These are phyloP conservation scores for Halictus quadricinctus DNA, from an alignment of 2,888 invertebrate species.

Conservation along the genomic window DNA sequence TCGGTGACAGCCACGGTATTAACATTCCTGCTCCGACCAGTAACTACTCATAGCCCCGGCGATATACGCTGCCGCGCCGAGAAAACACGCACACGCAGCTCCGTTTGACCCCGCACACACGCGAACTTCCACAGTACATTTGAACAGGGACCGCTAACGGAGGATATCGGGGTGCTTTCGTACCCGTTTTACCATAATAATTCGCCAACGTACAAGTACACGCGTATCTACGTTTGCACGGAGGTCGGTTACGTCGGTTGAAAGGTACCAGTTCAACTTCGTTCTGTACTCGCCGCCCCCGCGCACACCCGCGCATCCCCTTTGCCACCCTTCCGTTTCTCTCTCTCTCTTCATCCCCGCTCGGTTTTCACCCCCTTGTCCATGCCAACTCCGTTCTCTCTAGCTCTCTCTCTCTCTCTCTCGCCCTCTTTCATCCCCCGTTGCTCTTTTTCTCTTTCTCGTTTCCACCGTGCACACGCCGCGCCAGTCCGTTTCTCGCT, in stretches of 20 bases:
- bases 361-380: background rate
- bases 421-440: slow-evolving; percentile 19
- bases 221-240: slow-evolving; percentile 66
- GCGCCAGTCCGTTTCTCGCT: slow-evolving; percentile 46
- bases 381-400: background rate
- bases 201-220: slow-evolving; percentile 67
- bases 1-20: slow-evolving; percentile 75
- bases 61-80: slow-evolving; percentile 54
- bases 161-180: slow-evolving; percentile 71
- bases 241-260: slow-evolving; percentile 65
- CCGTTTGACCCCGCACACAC: slow-evolving; percentile 18
- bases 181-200: slow-evolving; percentile 72
- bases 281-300: slow-evolving; percentile 23
- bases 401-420: background rate
- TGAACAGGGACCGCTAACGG: slow-evolving; percentile 54
- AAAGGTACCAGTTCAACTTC: slow-evolving; percentile 71
- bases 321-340: slow-evolving; percentile 21
- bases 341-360: background rate
- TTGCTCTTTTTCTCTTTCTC: slow-evolving; percentile 54
- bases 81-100: slow-evolving; percentile 49
- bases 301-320: slow-evolving; percentile 3
- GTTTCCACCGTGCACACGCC: slow-evolving; percentile 24
- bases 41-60: slow-evolving; percentile 68
- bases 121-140: slow-evolving; percentile 41
- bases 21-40: slow-evolving; percentile 72